Evolutionary conservation across 2,797 vertebrate genomes (phyloP).

Genomic region (Dryobates pubescens): DNA sequence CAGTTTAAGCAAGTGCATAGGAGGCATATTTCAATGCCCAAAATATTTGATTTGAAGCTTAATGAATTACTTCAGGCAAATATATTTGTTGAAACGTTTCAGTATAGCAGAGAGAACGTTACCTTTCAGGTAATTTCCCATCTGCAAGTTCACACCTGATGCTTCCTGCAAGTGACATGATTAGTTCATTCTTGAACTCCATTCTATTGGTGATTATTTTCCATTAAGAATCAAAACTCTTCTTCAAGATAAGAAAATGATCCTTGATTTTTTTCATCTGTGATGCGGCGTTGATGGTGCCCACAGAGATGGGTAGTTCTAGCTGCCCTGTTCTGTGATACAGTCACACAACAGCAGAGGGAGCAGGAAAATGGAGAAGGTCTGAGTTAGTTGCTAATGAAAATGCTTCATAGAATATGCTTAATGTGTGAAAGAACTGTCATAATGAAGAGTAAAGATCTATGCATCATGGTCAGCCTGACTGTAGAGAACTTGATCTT

Average conservation of each 20-base stretch:
- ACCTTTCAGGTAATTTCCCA: neutral
- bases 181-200: neutral
- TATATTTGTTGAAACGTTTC: neutral
- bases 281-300: neutral
- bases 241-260: neutral
- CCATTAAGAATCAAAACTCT: neutral
- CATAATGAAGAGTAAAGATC: neutral
- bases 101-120: neutral
- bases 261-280: neutral
- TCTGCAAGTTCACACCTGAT: neutral
- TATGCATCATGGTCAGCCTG: neutral
- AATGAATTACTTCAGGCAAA: neutral
- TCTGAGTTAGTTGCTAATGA: neutral
- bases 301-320: neutral
- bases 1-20: neutral
- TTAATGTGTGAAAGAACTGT: neutral
- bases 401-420: neutral
- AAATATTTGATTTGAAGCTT: neutral
- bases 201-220: neutral
- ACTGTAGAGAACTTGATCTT: neutral
- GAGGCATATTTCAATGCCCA: neutral
- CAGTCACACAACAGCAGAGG: neutral
- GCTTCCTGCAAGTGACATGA: neutral
- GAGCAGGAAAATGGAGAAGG: neutral
- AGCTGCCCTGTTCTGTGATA: neutral